Base-by-base conservation (phyloP, 2,113 vertebrate species). In the Rhabdomys dilectus region DNA sequence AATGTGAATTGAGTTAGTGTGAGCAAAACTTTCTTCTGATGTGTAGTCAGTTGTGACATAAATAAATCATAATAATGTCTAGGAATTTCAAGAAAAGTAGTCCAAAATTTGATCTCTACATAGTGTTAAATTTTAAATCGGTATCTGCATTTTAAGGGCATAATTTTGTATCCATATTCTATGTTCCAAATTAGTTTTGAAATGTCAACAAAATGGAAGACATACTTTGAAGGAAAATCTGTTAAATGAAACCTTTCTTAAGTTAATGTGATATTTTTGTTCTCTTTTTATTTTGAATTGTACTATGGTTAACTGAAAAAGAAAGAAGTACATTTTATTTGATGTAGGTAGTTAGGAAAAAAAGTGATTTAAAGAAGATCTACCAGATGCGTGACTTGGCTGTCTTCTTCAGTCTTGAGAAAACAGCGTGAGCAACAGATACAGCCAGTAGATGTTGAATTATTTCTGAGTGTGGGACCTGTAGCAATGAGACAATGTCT, bases 401-500 rank as follows among this genome's bases (percentile, higher is more conserved):
- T 96, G 88, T 96, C 76, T 97, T 87, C 76, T 66, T 95, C 60
- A 91, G 95, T 96, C 76, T 73, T 91, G 81, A 96, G 92, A 93
- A 97, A 97, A 96, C 16, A 95, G 87, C 95, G 51, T 66, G 68
- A 96, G 76, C 73, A 95, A 95, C 90, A 89, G 29, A 93, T 91
- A 94, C 92, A 88, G 86, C 81, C 82, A 92, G 88, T 95, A 78
- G 96, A 96, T 96, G 93, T 34, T 92, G 96, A 94, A 96, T 96
- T 97, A 88, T 96, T 97, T 97, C 95, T 95, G 92, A 4, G 51
- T 97, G 97, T 97, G 82, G 96, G 92, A 96, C 96, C 95, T 97
- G 94, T 91, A 89, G 93, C 94, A 97, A 97, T 97, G 97, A 97
- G 96, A 97, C 97, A 97, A 97, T 97, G 98, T 97, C 97, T 98